phyloP scores from a whole-genome alignment of 2,797 vertebrate genomes.

The Euthynnus affinis region DNA sequence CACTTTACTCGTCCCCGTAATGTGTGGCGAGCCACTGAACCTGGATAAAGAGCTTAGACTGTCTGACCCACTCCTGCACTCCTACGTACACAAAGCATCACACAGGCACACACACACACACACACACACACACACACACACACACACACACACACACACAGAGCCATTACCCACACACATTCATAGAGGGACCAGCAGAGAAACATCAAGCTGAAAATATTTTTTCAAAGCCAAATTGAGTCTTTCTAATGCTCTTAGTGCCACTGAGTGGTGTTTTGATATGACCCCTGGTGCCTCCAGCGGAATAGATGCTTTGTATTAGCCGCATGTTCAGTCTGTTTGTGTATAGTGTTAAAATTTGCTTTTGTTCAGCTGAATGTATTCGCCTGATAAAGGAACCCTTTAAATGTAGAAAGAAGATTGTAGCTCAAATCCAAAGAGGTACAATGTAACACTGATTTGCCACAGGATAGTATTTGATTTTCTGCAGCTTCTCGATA shows the following conservation, averaged over 20 bases:
- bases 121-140: slow-evolving; percentile 19
- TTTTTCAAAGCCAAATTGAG: slow-evolving; percentile 73
- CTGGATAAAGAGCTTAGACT: slow-evolving; percentile 87
- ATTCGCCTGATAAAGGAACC: slow-evolving; percentile 29
- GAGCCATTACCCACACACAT: slow-evolving; percentile 30
- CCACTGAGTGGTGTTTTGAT: slow-evolving; percentile 57
- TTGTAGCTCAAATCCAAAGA: slow-evolving; percentile 23
- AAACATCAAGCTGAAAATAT: slow-evolving; percentile 64
- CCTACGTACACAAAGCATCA: slow-evolving; percentile 42
- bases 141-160: slow-evolving; percentile 36
- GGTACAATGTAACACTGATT: neutral
- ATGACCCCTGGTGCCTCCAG: slow-evolving; percentile 56
- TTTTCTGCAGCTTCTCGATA: slow-evolving; percentile 12
- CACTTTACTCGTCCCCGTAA: slow-evolving; percentile 72
- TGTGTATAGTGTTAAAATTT: slow-evolving; percentile 55
- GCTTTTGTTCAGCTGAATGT: slow-evolving; percentile 46
- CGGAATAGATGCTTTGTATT: slow-evolving; percentile 62
- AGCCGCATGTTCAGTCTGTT: slow-evolving; percentile 35
- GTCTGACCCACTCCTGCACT: slow-evolving; percentile 84
- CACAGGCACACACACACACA: slow-evolving; percentile 29
- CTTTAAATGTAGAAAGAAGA: slow-evolving; percentile 27
- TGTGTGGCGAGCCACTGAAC: slow-evolving; percentile 75
- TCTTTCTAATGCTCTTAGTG: slow-evolving; percentile 76
- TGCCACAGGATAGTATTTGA: slow-evolving; percentile 1
- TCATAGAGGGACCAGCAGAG: slow-evolving; percentile 43